These are phyloP conservation scores for Synanthedon formicaeformis DNA, from an alignment of 2,888 invertebrate genomes.

Conservation along the genomic window DNA sequence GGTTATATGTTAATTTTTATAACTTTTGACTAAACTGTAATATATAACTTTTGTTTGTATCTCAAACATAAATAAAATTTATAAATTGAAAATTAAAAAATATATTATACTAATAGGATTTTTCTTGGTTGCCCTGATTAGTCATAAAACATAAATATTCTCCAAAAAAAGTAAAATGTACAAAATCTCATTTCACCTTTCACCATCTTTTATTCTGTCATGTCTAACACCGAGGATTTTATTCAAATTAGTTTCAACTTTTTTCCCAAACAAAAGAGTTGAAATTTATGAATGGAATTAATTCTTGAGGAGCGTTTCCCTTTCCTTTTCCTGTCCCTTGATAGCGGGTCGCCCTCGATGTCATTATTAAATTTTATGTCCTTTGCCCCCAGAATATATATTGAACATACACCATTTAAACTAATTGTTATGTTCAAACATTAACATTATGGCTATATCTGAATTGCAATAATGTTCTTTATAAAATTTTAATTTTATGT, in stretches of 20 bases:
- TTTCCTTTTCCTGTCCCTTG: constrained; percentile 12
- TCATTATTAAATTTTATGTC: constrained; percentile 32
- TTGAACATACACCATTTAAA: constrained; percentile 21
- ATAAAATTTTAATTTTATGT: too few species aligned
- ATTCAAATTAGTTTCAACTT: neutral
- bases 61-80: too few species aligned
- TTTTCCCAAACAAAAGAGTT: neutral
- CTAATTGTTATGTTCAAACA: constrained; percentile 33
- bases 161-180: too few species aligned
- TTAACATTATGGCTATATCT: constrained; percentile 15
- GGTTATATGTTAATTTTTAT: too few species aligned
- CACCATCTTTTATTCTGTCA: neutral
- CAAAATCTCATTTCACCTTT: too few species aligned
- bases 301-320: constrained; percentile 9
- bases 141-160: too few species aligned
- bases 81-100: too few species aligned
- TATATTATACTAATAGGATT: too few species aligned
- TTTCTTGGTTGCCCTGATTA: too few species aligned
- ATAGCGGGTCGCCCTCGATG: constrained; percentile 19
- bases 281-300: constrained; percentile 7
- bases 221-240: neutral
- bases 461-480: too few species aligned
- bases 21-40: too few species aligned
- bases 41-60: too few species aligned
- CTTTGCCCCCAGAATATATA: constrained; percentile 12